phyloP scores from a whole-genome alignment of 2,888 invertebrate species.

The Frankliniella intonsa region DNA sequence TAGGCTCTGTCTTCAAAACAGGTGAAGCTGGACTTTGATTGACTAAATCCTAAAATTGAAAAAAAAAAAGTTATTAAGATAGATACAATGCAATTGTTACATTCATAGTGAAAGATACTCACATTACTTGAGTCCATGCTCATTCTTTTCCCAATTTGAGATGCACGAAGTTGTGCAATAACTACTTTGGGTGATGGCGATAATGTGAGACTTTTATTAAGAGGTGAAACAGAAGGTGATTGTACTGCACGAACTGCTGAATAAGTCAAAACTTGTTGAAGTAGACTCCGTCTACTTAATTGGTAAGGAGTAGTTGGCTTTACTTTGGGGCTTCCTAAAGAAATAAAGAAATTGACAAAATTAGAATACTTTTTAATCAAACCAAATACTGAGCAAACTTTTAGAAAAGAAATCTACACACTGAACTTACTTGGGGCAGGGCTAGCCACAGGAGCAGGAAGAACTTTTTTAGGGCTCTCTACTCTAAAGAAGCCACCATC shows the following conservation, averaged over 20 bases:
- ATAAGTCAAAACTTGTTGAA: not conserved
- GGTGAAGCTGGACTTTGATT: not conserved
- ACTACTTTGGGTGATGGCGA: not conserved
- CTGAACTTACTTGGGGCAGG: not conserved
- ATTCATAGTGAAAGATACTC: not conserved
- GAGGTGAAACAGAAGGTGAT: not conserved
- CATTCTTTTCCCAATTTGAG: not conserved
- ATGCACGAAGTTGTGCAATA: not conserved
- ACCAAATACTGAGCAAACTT: not conserved
- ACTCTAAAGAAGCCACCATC: slow-evolving; percentile 51
- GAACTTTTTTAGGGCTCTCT: slow-evolving; percentile 46
- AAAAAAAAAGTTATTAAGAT: not conserved
- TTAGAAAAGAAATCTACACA: not conserved
- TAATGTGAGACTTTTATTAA: not conserved
- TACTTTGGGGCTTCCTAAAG: not conserved
- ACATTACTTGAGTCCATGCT: not conserved
- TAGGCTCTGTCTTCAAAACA: not conserved
- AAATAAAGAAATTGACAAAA: not conserved
- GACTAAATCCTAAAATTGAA: not conserved
- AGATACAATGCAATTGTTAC: not conserved
- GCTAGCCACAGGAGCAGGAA: not conserved
- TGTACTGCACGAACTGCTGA: not conserved
- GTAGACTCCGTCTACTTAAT: not conserved
- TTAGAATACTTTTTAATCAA: not conserved
- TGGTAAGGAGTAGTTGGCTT: not conserved